Evolutionary conservation across 1,140 invertebrate species (phyloP).

Genomic region (Alviniconcha marisindica): DNA sequence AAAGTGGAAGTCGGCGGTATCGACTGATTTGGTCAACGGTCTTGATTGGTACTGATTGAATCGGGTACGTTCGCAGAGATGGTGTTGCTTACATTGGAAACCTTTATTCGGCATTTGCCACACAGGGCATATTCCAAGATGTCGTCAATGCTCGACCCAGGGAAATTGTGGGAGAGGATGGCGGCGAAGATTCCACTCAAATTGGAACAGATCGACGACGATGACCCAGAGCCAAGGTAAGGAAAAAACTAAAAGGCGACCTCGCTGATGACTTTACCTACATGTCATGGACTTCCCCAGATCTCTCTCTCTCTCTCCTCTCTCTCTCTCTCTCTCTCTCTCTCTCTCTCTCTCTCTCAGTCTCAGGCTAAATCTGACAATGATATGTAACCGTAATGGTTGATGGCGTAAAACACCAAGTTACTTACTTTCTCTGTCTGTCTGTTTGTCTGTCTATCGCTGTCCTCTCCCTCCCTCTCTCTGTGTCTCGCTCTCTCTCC

Average conservation of each 20-base stretch:
- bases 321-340: not conserved
- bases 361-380: not conserved
- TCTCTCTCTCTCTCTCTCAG: not conserved
- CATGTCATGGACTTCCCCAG: not conserved
- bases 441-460: not conserved
- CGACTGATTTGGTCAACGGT: not conserved
- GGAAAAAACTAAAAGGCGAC: not conserved
- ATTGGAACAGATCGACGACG: slow-evolving; percentile 38
- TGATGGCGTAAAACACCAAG: not conserved
- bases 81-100: slow-evolving; percentile 38
- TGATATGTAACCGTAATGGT: not conserved
- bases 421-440: not conserved
- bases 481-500: no score
- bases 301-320: not conserved
- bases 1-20: not conserved
- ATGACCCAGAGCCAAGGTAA: slow-evolving; percentile 47
- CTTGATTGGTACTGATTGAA: not conserved
- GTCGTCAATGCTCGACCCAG: slow-evolving; percentile 50
- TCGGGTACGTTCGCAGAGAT: not conserved
- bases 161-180: slow-evolving; percentile 54
- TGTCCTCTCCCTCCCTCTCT: no score
- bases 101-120: slow-evolving; percentile 54
- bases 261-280: not conserved
- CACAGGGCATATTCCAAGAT: slow-evolving; percentile 48
- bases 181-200: slow-evolving; percentile 48